Percentiles rank a stretch among this genome's conserved stretches.
Evolutionary conservation across 2,797 vertebrate genomes (phyloP).

Genomic region (Delichon dasypus): DNA sequence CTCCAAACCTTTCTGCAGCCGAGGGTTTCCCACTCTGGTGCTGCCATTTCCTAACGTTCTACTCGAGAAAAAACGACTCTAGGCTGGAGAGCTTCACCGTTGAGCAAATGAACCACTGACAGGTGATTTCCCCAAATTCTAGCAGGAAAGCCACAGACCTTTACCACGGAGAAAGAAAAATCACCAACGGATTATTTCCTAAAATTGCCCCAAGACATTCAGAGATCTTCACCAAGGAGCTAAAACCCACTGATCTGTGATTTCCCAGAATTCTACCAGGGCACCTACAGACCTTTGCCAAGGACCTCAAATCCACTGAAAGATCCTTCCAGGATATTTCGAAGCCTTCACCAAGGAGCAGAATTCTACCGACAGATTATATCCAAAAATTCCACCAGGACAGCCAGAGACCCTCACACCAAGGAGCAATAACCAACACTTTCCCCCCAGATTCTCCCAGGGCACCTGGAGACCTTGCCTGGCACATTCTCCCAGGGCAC

Average conservation of each 20-base stretch:
- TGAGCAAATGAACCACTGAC: neutral
- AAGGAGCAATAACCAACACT: accelerated
- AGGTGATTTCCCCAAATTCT: neutral
- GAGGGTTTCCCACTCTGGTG: accelerated
- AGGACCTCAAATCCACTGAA: neutral
- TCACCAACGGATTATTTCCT: neutral
- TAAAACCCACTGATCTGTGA: neutral
- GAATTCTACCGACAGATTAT: neutral
- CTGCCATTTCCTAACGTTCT: too few relatives aligned
- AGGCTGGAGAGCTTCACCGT: neutral
- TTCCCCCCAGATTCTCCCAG: neutral
- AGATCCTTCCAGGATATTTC: neutral
- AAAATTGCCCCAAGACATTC: neutral
- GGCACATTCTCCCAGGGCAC: too few relatives aligned
- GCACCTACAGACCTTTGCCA: neutral
- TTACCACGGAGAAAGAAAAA: neutral
- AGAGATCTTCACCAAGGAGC: neutral
- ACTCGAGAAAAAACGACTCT: too few relatives aligned
- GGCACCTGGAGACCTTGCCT: neutral
- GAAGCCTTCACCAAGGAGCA: neutral
- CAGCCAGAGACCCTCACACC: neutral
- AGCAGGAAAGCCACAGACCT: neutral
- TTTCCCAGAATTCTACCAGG: neutral
- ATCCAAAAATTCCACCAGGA: neutral
- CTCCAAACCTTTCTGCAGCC: neutral